A percentile compares a stretch with the other conserved stretches of the same genome.
Evolutionary conservation across 2,888 invertebrate species (phyloP).

Genomic region (Ophion costatus): DNA sequence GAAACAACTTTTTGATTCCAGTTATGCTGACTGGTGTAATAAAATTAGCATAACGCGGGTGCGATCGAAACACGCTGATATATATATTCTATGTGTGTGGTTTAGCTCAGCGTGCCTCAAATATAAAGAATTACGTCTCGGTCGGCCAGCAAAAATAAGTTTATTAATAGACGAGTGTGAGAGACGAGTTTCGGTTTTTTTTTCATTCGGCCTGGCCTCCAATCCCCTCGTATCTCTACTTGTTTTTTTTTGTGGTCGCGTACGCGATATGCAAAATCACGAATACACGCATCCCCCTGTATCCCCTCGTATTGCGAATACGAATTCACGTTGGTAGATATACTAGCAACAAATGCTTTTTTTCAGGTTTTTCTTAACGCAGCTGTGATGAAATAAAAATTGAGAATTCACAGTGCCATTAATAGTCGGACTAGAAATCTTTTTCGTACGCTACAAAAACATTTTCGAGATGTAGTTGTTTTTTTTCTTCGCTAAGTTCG

Average conservation of each 20-base stretch:
- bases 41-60: slow-evolving; percentile 67
- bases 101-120: slow-evolving; percentile 46
- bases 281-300: slow-evolving; percentile 21
- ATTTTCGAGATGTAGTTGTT: background rate
- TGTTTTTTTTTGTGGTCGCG: slow-evolving; percentile 48
- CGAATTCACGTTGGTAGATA: slow-evolving; percentile 15
- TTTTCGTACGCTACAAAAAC: slow-evolving; percentile 13
- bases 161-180: slow-evolving; percentile 61
- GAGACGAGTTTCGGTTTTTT: slow-evolving; percentile 38
- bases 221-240: slow-evolving; percentile 48
- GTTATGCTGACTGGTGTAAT: slow-evolving; percentile 62
- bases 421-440: background rate
- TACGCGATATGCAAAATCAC: slow-evolving; percentile 59
- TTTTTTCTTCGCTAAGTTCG: background rate
- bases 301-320: slow-evolving; percentile 24
- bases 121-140: slow-evolving; percentile 59
- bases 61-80: slow-evolving; percentile 58
- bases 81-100: slow-evolving; percentile 18
- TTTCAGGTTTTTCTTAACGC: background rate
- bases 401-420: background rate
- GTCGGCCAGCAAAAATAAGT: slow-evolving; percentile 59
- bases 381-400: background rate
- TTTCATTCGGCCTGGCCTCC: slow-evolving; percentile 17
- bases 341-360: background rate
- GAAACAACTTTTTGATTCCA: slow-evolving; percentile 43